A percentile compares a stretch with the other conserved stretches of the same genome.
phyloP scores from a whole-genome alignment of 2,888 invertebrate genomes.

The Corbicula japonica region DNA sequence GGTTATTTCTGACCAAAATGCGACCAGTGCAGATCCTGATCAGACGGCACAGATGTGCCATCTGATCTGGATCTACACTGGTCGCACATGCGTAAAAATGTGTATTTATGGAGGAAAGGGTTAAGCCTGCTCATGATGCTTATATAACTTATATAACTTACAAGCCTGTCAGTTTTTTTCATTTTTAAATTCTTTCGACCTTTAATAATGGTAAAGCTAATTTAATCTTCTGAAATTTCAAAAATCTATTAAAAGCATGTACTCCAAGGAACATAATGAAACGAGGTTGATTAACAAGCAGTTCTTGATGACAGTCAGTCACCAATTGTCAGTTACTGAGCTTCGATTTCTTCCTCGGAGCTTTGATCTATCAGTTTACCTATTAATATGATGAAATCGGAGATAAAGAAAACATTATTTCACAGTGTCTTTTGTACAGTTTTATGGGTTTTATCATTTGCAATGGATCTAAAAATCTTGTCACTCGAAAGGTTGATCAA shows the following conservation, averaged over 20 bases:
- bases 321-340: no score
- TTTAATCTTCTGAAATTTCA: slow-evolving; percentile 21
- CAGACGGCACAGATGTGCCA: no score
- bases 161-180: no score
- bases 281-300: slow-evolving; percentile 8
- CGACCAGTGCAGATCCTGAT: no score
- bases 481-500: slow-evolving; percentile 12
- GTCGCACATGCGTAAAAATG: no score
- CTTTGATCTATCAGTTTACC: slow-evolving; percentile 28
- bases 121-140: no score
- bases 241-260: slow-evolving; percentile 15
- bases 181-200: no score
- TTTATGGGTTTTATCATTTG: slow-evolving; percentile 21
- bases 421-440: not conserved
- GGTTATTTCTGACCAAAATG: no score
- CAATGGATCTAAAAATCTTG: slow-evolving; percentile 3
- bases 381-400: slow-evolving; percentile 32
- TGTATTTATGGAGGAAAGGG: no score
- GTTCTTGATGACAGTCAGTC: slow-evolving; percentile 1
- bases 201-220: no score
- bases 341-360: slow-evolving; percentile 20
- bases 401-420: slow-evolving; percentile 36
- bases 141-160: no score
- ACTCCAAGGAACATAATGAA: slow-evolving; percentile 2
- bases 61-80: no score